phyloP scores from a whole-genome alignment of 2,797 vertebrate species.

The Strix occidentalis region DNA sequence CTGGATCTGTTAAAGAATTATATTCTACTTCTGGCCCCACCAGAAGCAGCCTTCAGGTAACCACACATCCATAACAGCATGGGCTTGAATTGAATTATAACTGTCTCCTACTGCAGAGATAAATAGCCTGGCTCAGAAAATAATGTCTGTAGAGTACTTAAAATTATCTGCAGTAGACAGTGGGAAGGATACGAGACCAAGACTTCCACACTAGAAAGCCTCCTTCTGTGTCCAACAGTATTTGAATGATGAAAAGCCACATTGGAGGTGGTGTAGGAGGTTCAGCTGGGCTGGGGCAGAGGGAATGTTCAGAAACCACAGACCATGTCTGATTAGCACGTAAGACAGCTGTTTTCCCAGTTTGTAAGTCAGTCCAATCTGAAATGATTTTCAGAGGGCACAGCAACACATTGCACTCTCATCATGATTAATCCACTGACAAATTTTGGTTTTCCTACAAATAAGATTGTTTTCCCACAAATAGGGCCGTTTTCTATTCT shows the following conservation, averaged over 20 bases:
- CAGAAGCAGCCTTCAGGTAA: neutral
- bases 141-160: neutral
- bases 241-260: neutral
- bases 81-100: neutral
- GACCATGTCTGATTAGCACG: neutral
- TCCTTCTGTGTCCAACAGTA: neutral
- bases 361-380: neutral
- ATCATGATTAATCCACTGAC: neutral
- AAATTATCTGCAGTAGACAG: neutral
- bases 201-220: neutral
- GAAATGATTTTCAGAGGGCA: neutral
- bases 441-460: neutral
- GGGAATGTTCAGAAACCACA: neutral
- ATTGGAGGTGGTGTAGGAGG: neutral
- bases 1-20: neutral
- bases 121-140: neutral
- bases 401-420: neutral
- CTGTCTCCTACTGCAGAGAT: neutral
- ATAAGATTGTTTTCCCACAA: neutral
- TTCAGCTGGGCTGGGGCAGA: neutral
- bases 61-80: neutral
- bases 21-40: neutral
- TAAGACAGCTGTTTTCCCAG: neutral
- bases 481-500: neutral
- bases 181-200: neutral